A percentile compares a stretch with the other conserved stretches of the same genome.
phyloP scores from a whole-genome alignment of 1,140 invertebrate genomes.

The Drosophila serrata region DNA sequence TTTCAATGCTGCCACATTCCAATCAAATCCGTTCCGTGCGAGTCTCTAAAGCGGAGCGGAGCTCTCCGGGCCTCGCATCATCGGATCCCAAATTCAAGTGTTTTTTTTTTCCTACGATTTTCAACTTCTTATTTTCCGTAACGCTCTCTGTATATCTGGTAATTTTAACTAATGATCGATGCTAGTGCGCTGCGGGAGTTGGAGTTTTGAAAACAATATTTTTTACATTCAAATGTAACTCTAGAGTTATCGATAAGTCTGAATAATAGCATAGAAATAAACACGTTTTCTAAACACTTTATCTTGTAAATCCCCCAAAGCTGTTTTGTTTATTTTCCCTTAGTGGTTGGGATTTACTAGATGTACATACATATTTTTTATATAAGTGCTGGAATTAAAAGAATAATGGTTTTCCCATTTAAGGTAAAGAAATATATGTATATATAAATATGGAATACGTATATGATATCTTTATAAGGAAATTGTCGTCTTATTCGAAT shows the following conservation, averaged over 20 bases:
- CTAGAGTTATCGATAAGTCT: conserved; percentile 79
- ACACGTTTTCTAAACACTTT: conserved; percentile 62
- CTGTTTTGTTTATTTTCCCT: background rate
- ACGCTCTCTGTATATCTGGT: conserved; percentile 27
- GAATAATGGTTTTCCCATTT: too few species aligned
- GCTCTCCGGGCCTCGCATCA: conserved; percentile 4
- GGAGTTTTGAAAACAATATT: conserved; percentile 43
- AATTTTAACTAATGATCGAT: conserved; percentile 10
- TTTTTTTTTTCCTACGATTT: background rate
- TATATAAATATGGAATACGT: too few species aligned
- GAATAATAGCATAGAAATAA: conserved; percentile 76
- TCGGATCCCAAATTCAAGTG: background rate
- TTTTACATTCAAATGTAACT: conserved; percentile 75
- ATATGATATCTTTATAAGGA: too few species aligned
- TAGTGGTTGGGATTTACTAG: background rate
- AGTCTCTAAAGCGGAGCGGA: conserved; percentile 27
- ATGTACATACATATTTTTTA: background rate
- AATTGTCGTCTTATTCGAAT: too few species aligned
- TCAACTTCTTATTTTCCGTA: conserved; percentile 8
- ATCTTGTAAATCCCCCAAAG: conserved; percentile 20
- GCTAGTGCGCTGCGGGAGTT: conserved; percentile 28
- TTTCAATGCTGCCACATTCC: conserved; percentile 66
- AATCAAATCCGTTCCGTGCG: conserved; percentile 5
- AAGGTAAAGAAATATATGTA: too few species aligned
- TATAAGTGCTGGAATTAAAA: background rate